These are phyloP conservation scores for Rosalia funebris DNA, from an alignment of 2,888 invertebrate species.

Conservation along the genomic window DNA sequence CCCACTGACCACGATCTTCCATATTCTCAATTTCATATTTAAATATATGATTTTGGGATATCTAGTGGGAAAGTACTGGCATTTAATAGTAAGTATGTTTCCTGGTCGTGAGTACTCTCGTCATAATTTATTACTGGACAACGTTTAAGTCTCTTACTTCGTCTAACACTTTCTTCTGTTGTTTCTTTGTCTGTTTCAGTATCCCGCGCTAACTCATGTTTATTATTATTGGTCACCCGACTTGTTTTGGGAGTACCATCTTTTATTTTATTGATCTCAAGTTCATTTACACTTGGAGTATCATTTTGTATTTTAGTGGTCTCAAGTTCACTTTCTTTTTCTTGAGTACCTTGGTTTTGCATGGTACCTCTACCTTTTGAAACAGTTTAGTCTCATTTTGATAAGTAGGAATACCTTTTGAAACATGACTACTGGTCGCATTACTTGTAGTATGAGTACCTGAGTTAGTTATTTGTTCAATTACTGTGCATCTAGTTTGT, in stretches of 20 bases:
- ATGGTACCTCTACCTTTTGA: neutral
- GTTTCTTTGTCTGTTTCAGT: slow-evolving; percentile 6
- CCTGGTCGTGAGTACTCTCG: slow-evolving; percentile 11
- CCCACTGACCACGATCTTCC: slow-evolving; percentile 4
- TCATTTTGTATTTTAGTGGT: neutral
- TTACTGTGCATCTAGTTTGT: neutral
- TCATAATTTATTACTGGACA: slow-evolving; percentile 21
- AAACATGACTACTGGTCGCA: neutral
- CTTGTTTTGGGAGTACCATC: neutral
- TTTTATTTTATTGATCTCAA: neutral
- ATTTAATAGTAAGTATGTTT: neutral
- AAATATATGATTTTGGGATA: slow-evolving; percentile 1
- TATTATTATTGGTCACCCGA: neutral
- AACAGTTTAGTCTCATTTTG: neutral
- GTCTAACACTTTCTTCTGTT: neutral
- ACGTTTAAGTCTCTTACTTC: slow-evolving; percentile 27
- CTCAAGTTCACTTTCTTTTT: neutral
- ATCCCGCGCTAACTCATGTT: slow-evolving; percentile 28
- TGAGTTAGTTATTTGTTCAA: neutral
- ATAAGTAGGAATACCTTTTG: neutral
- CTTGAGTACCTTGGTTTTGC: neutral
- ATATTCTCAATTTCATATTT: slow-evolving; percentile 5
- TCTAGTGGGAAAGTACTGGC: neutral
- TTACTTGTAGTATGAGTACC: neutral
- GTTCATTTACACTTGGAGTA: neutral